Evolutionary conservation across 2,797 vertebrate species (phyloP).

Genomic region (Chloroceryle inda): DNA sequence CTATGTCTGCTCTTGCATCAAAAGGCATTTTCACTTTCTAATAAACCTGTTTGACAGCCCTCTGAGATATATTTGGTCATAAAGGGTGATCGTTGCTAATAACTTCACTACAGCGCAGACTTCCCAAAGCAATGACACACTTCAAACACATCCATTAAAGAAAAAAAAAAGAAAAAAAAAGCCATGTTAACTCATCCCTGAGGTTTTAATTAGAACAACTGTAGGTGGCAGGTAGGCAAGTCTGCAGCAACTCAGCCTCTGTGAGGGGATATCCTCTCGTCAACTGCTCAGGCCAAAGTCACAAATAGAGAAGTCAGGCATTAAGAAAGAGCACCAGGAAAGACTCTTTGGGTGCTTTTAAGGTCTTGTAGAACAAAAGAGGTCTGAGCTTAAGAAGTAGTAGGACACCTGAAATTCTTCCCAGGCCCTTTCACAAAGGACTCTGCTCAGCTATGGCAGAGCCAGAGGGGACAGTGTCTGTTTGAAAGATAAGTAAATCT

Average conservation of each 20-base stretch:
- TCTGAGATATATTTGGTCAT: background rate
- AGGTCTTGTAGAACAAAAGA: background rate
- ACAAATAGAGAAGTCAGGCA: background rate
- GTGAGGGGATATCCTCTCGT: fast-evolving
- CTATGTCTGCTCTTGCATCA: background rate
- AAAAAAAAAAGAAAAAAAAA: background rate
- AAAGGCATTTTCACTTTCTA: background rate
- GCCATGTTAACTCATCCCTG: background rate
- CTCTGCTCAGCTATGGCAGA: background rate
- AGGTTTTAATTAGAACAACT: background rate
- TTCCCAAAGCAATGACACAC: background rate
- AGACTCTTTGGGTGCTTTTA: background rate
- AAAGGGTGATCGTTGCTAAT: background rate
- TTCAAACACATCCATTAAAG: background rate
- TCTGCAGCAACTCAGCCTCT: background rate
- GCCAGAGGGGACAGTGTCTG: background rate
- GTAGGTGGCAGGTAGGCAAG: background rate
- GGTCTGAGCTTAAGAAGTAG: background rate
- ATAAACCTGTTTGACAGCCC: background rate
- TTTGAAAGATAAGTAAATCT: background rate
- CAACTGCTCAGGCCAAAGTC: background rate
- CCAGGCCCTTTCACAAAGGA: background rate
- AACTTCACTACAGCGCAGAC: background rate
- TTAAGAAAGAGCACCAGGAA: background rate
- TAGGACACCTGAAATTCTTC: background rate